These are phyloP conservation scores for Megalops cyprinoides DNA, from an alignment of 2,797 vertebrate genomes.

Conservation along the genomic window DNA sequence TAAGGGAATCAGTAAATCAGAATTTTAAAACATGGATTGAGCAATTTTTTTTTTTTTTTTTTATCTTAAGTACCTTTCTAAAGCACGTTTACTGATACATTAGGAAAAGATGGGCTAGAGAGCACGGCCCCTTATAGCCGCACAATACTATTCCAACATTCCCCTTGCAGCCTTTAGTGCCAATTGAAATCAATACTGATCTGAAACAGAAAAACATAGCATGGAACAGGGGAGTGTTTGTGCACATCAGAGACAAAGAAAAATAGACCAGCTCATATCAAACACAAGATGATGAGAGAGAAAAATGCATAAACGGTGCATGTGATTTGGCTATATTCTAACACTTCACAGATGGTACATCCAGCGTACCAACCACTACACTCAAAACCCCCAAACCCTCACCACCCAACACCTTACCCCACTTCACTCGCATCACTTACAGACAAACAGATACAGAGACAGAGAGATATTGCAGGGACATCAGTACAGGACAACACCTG, in stretches of 20 bases:
- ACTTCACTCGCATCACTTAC: constrained; percentile 6
- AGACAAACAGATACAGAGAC: constrained; percentile 27
- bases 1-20: background rate
- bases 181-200: constrained; percentile 37
- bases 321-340: constrained; percentile 11
- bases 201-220: background rate
- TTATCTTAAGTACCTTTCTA: constrained; percentile 70
- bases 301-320: background rate
- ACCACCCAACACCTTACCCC: background rate
- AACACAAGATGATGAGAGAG: background rate
- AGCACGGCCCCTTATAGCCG: constrained; percentile 56
- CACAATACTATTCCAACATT: constrained; percentile 47
- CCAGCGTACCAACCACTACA: constrained; percentile 5
- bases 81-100: constrained; percentile 68
- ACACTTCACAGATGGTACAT: constrained; percentile 16
- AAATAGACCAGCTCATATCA: background rate
- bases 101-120: constrained; percentile 54
- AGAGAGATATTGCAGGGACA: background rate
- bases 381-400: background rate
- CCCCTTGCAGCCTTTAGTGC: constrained; percentile 47
- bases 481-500: constrained; percentile 46
- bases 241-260: background rate
- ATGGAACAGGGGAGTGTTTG: background rate
- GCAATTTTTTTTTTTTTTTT: constrained; percentile 68
- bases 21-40: background rate